These are phyloP conservation scores for Diaperis boleti DNA, from an alignment of 2,888 invertebrate species.

Conservation along the genomic window DNA sequence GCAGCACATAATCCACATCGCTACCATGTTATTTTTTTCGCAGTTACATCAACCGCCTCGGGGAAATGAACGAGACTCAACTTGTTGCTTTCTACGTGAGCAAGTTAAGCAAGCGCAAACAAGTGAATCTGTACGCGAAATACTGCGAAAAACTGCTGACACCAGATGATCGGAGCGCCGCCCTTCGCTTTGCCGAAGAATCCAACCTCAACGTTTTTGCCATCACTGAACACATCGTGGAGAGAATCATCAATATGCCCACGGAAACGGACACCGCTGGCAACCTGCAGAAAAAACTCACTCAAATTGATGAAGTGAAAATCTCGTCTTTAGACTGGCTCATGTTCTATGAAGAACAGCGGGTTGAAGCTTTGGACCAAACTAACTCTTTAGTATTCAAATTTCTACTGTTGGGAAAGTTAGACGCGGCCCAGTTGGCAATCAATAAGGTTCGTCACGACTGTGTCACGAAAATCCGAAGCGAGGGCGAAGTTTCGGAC, in stretches of 20 bases:
- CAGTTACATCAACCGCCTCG: constrained; percentile 77
- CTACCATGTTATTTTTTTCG: too few species aligned
- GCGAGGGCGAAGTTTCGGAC: constrained; percentile 65
- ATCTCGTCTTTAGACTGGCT: constrained; percentile 90
- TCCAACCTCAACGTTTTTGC: constrained; percentile 86
- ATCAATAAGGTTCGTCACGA: constrained; percentile 79
- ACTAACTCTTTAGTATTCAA: constrained; percentile 90
- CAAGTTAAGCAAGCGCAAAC: constrained; percentile 75
- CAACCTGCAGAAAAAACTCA: constrained; percentile 66
- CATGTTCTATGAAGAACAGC: constrained; percentile 81
- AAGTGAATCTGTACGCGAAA: constrained; percentile 74
- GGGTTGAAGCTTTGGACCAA: constrained; percentile 85
- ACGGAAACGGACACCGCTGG: constrained; percentile 56
- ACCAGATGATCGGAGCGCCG: constrained; percentile 74
- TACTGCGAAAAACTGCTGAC: constrained; percentile 77
- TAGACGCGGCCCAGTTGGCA: constrained; percentile 84
- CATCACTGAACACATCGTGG: constrained; percentile 88
- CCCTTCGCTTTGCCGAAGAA: constrained; percentile 78
- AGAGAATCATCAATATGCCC: constrained; percentile 73
- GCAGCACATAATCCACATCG: too few species aligned
- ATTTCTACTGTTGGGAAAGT: constrained; percentile 84
- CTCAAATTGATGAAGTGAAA: constrained; percentile 78
- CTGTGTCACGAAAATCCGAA: constrained; percentile 71
- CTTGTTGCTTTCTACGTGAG: constrained; percentile 89
- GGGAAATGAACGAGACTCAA: constrained; percentile 79